A percentile compares a stretch with the other conserved stretches of the same genome.
phyloP scores from a whole-genome alignment of 2,113 vertebrate species.

The Tachysurus fulvidraco region DNA sequence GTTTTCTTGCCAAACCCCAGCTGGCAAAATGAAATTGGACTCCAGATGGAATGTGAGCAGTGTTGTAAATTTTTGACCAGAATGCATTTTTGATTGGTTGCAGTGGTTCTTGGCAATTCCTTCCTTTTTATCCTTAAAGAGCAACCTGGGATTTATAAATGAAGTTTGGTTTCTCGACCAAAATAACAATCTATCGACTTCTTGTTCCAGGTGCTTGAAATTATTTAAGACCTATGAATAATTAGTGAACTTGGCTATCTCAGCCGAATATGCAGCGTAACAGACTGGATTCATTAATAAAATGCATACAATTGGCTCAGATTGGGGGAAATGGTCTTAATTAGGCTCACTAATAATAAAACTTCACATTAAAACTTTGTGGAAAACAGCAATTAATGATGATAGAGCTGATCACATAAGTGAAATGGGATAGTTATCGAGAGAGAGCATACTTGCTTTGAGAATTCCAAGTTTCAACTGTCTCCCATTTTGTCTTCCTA shows the following conservation, averaged over 20 bases:
- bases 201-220: conserved; percentile 74
- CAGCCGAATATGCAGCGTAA: conserved; percentile 46
- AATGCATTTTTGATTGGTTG: conserved; percentile 71
- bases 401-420: neutral
- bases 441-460: neutral
- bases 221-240: conserved; percentile 66
- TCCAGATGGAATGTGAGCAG: conserved; percentile 61
- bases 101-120: conserved; percentile 65
- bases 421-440: neutral
- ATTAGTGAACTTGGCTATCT: conserved; percentile 60
- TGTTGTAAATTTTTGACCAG: conserved; percentile 62
- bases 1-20: conserved; percentile 62
- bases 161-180: conserved; percentile 64
- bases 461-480: conserved; percentile 27
- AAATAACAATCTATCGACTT: conserved; percentile 65
- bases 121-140: conserved; percentile 60
- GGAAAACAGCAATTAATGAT: conserved; percentile 8
- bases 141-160: conserved; percentile 70
- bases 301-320: conserved; percentile 28
- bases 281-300: conserved; percentile 46
- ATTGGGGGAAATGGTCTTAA: conserved; percentile 53
- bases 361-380: neutral
- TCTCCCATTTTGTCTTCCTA: conserved; percentile 45
- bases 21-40: conserved; percentile 64
- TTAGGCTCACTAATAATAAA: conserved; percentile 47